Evolutionary conservation across 2,113 vertebrate genomes (phyloP), one percentile per base, ranked within the genome.

Genomic region (Corythoichthys intestinalis): DNA sequence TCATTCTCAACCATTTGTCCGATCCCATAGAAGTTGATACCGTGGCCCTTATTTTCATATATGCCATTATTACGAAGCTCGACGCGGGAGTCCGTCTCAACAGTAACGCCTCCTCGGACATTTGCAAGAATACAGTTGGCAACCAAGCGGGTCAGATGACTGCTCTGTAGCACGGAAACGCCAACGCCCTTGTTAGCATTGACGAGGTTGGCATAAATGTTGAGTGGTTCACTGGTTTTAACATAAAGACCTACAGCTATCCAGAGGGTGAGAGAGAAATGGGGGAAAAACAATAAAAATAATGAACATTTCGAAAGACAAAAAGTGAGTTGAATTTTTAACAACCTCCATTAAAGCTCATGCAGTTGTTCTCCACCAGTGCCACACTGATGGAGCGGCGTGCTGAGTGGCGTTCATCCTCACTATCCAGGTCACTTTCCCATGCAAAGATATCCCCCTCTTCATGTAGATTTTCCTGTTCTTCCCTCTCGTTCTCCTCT

Each of bases 1-100:
- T 96, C 95, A 0, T 97, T 98, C 83, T 98, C 96, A 0, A 89
- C 63, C 17, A 96, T 87, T n/a, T 92, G 41, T n/a, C 94, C 94
- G 6, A 92, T 93, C 0, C 94, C 93, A 28, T 88, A 88, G 73
- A 92, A 95, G 74, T 90, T 71, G 56, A 95, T 68, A 3, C 94
- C 94, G 0, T 94, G 93, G 73, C 94, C 92, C 10, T 87, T 77
- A 87, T 96, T 96, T 82, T 93, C 89, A 14, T 97, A 97, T 79
- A 96, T 89, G 35, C 95, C 95, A 0, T 97, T 98, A 52, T 94
- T 94, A 0, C 91, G 87, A 17, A 97, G 91, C 83, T 97, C 95
- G 65, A 94, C 94, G 11, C 91, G 82, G 85, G 94, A 95, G 74
- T 93, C 92, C 0, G 89, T 88, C 72, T 94, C 94, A 1, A 97